Conservation (phyloP, 2,888 invertebrate genomes). For the Coronaproctus castanopsis region DNA sequence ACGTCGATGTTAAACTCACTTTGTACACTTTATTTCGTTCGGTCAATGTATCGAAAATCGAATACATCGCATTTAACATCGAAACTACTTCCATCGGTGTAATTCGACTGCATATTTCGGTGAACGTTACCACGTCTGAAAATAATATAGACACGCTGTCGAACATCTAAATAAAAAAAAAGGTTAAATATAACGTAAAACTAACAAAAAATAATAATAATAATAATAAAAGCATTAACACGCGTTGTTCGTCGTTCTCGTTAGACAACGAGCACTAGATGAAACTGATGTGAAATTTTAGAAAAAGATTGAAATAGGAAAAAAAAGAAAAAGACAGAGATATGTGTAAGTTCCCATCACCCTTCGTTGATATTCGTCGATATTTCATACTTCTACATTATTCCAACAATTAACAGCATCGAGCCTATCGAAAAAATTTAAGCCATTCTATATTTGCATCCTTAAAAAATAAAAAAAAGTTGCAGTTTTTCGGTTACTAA, state of each 20-base stretch:
- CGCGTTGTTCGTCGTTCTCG: no score
- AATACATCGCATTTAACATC: slow-evolving; percentile 93
- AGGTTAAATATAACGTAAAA: slow-evolving; percentile 4
- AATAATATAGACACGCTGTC: slow-evolving; percentile 88
- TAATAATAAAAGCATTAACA: no score
- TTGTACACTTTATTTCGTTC: slow-evolving; percentile 87
- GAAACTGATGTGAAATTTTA: not conserved
- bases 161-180: slow-evolving; percentile 53
- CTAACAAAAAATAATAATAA: not conserved
- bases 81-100: slow-evolving; percentile 95
- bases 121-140: slow-evolving; percentile 94
- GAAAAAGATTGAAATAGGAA: slow-evolving; percentile 1
- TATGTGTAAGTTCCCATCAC: no score
- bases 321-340: slow-evolving; percentile 1
- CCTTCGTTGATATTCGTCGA: no score
- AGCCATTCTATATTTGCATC: no score
- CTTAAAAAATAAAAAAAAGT: no score
- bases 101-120: slow-evolving; percentile 86
- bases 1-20: slow-evolving; percentile 37
- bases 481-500: no score
- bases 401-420: no score
- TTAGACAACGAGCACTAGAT: no score
- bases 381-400: no score
- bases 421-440: no score
- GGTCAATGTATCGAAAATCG: slow-evolving; percentile 85